These are phyloP conservation scores for Chaetophractus vellerosus DNA, from an alignment of 2,797 vertebrate genomes.

Conservation along the genomic window DNA sequence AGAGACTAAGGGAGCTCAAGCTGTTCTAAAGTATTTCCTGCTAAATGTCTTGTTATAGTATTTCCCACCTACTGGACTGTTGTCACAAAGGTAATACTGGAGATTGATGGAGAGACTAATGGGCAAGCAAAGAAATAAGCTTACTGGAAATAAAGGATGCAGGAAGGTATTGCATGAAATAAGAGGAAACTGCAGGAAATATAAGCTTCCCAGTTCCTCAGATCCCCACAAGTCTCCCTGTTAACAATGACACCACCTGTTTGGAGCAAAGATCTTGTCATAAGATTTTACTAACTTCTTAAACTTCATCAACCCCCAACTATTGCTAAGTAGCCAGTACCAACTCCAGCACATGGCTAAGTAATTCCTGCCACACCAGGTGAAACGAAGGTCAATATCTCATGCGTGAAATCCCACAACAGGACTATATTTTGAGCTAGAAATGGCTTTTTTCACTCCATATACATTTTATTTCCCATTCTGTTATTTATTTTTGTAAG, in stretches of 20 bases:
- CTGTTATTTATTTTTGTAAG: slow-evolving; percentile 2
- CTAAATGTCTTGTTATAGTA: background rate
- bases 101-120: background rate
- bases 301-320: background rate
- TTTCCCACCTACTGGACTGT: background rate
- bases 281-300: background rate
- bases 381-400: background rate
- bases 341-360: background rate
- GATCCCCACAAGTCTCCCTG: background rate
- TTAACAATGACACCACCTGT: background rate
- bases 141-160: background rate
- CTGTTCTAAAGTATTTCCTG: background rate
- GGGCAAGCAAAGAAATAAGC: background rate
- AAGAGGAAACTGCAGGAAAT: background rate
- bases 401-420: background rate
- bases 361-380: background rate
- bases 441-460: background rate
- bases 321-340: background rate
- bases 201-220: background rate
- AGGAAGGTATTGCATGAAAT: background rate
- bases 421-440: background rate
- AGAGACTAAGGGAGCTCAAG: background rate
- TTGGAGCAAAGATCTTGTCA: background rate
- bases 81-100: background rate
- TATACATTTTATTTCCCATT: slow-evolving; percentile 11